Base-by-base conservation (phyloP, 2,797 vertebrate genomes). In the Numenius phaeopus region DNA sequence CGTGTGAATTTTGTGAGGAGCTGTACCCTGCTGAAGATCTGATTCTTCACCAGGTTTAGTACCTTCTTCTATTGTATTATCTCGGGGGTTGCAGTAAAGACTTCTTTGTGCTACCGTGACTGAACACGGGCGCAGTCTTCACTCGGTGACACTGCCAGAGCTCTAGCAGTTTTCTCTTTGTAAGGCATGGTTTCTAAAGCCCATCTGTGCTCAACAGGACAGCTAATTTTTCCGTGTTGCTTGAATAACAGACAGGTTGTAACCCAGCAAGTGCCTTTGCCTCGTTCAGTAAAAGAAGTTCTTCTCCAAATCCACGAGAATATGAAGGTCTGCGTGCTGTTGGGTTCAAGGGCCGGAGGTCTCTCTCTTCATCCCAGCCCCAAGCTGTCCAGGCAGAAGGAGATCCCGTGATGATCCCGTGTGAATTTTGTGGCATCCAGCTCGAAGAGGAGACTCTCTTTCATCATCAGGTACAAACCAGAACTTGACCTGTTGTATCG, bases 1-100 rank as follows among this genome's bases (percentile, higher is more conserved):
- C 99, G 7, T 99, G 99, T 90, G 99, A 99, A 96, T 99, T 99
- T 91, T 99, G 99, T 65, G 99, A 99, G 96, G 99, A 99, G 97
- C 98, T 99, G 71, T 99, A 99, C 98, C 99, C 99, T 32, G 99
- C 99, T 67, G 99, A 99, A n/a, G 99, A 99, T 83, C 99, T 99
- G 27, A 99, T 99, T 97, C 98, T 99, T 95, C 99, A 99, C 94
- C 99, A 99, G 99, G 99, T 99, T 87, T 89, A 93, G 75, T 59
- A 62, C 4, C 37, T 67, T 14, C n/a, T 42, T 18, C 6, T 50
- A 5, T 29, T 21, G 7, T 42, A 3, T 27, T 61, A 3, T 20
- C 37, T 15, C 2, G 39, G 80, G 61, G 7, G 11, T 79, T 61
- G 65, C 42, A 62, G 57, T 8, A 32, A 17, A 20, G 83, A 0